Conservation (phyloP, 1,140 invertebrate species). For the Hypothenemus hampei region DNA sequence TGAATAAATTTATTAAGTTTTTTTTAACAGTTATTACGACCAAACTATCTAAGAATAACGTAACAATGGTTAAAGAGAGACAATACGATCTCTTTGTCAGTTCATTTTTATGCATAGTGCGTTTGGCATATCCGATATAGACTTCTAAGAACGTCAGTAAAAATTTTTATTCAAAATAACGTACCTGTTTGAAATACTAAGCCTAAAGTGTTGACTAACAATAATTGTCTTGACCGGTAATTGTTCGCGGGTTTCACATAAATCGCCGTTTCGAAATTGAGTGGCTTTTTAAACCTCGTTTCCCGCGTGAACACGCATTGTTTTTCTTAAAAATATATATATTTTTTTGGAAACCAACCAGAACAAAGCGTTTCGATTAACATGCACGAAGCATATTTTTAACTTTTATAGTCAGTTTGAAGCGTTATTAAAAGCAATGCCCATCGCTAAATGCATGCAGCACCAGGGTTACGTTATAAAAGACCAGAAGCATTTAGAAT, state of each 20-base stretch:
- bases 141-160: slow-evolving; percentile 31
- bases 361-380: no score
- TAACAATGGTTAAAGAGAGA: slow-evolving; percentile 15
- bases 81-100: slow-evolving; percentile 17
- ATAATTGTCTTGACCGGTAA: slow-evolving; percentile 16
- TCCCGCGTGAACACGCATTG: no score
- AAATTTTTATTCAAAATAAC: slow-evolving; percentile 25
- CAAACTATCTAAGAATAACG: slow-evolving; percentile 20
- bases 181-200: slow-evolving; percentile 29
- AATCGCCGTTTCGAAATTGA: no score
- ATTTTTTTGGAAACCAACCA: no score
- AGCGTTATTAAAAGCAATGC: no score
- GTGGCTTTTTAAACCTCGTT: no score
- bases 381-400: no score
- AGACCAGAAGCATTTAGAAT: no score
- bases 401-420: no score
- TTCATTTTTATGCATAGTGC: slow-evolving; percentile 35
- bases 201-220: slow-evolving; percentile 21
- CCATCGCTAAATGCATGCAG: no score
- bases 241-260: slow-evolving; percentile 10
- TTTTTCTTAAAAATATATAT: no score
- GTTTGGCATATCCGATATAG: slow-evolving; percentile 35
- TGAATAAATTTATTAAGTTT: not conserved
- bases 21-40: not conserved
- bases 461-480: no score